Base-by-base conservation (phyloP, 2,888 invertebrate species). In the Laspeyria flexula region DNA sequence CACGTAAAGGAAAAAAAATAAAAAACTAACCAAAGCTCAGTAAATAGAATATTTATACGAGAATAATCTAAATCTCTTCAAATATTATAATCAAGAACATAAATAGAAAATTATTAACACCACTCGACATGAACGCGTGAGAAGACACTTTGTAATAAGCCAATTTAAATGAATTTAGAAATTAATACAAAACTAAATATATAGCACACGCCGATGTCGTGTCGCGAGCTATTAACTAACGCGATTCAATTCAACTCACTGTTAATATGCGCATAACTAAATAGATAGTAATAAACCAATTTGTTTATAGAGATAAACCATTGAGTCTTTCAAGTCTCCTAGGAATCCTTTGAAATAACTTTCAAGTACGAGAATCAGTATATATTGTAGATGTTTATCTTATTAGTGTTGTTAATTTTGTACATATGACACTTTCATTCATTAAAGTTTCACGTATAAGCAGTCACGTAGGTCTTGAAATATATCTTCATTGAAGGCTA, bases 221-320 rank as follows among this genome's bases (percentile, higher is more conserved):
- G 61, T 61, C 69, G 66, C 62, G 63, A 68, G 68, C 63, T 54
- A 74, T 71, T 76, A 65, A 75, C 71, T 75, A 79, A 76, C 70
- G 69, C 70, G 58, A 74, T 77, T 75, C 69, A 76, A 75, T 80
- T 67, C 67, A 54, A 68, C 46, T 37, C 55, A 55, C 68, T 65
- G 71, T 81, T 78, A 79, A 78, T 76, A 81, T 83, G 82, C 79
- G 76, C 81, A 83, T 81, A 82, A 71, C 73, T 78, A 79, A 80
- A 69, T 59, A 71, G 60, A 46, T 53, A 61, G 69, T 71, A 79
- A 1, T 77, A 77, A 79, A 77, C 66, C 79, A 80, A 83, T 83
- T 81, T 80, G 80, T 81, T 80, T 76, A 75, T 72, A 76, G 56
- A 63, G 71, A 73, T 76, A 75, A 73, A 71, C 66, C 60, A 60